Evolutionary conservation across 2,888 invertebrate genomes (phyloP), one percentile per base, ranked within the genome.

Genomic region (Metacarcinus magister): DNA sequence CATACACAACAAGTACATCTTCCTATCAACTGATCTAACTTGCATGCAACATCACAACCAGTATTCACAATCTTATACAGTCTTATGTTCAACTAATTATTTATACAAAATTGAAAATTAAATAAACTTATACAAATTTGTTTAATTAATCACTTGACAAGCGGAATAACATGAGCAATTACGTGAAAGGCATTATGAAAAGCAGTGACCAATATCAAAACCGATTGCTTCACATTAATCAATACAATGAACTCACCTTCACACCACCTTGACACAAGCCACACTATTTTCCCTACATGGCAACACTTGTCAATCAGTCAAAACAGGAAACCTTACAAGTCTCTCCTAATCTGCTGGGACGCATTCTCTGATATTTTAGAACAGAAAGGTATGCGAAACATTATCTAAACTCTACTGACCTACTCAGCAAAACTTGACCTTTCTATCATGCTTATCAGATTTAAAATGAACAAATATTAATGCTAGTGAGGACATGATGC

Each of bases 391-490:
- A 75, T n/a, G 75, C n/a, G 75, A 28, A 10, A 1, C 75, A 28
- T 75, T 75, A n/a, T n/a, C 32, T 87, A 32, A 87, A 16, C n/a
- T n/a, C 87, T 87, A 87, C n/a, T 87, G 87, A 87, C 87, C 87
- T 87, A 39, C 87, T 87, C 0, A 13, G 16, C n/a, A 87, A 87
- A 10, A 87, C 39, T 39, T 39, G 39, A 32, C 2, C 19, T 39
- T 39, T 39, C 87, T 87, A 87, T 39, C 87, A 87, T 32, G 19
- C 39, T 39, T 87, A 87, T 87, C 32, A 87, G 39, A 39, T 87
- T n/a, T n/a, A 67, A 10, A 28, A 75, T 75, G 2, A 75, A 75
- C 8, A 75, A 5, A 75, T 75, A 75, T n/a, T 75, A 75, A 8
- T 75, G n/a, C 75, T 28, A 75, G 75, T 75, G 28, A 75, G 75